phyloP scores from a whole-genome alignment of 2,113 vertebrate genomes.

The Chlorocebus sabaeus region DNA sequence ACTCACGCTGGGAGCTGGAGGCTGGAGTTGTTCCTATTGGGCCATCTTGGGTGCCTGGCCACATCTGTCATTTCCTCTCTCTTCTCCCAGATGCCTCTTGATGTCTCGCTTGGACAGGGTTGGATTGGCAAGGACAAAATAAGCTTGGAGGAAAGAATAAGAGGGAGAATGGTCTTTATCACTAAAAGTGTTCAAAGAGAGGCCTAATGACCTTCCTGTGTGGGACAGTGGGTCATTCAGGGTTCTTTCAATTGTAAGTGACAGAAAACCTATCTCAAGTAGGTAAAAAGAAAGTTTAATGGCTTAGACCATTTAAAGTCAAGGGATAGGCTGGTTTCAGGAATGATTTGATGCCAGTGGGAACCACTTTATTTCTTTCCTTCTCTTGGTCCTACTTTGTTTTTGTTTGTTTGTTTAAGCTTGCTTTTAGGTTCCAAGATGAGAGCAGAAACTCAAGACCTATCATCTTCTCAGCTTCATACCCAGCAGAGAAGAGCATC shows the following conservation, averaged over 20 bases:
- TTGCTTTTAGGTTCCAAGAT: not conserved
- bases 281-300: not conserved
- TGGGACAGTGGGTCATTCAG: not conserved
- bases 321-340: not conserved
- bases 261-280: not conserved
- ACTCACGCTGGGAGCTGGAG: no score
- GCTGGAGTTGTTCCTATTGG: no score
- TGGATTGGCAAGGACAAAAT: slow-evolving; percentile 2
- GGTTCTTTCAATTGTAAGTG: not conserved
- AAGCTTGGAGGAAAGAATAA: not conserved
- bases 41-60: not conserved
- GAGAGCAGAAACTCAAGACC: not conserved
- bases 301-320: not conserved
- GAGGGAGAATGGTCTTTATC: not conserved
- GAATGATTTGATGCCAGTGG: not conserved
- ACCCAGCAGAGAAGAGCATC: not conserved
- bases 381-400: not conserved
- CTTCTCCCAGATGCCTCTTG: not conserved
- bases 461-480: not conserved
- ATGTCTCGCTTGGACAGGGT: not conserved
- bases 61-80: slow-evolving; percentile 42
- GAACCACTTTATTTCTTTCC: not conserved
- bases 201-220: not conserved
- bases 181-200: not conserved
- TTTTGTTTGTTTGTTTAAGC: not conserved